phyloP scores from a whole-genome alignment of 2,888 invertebrate genomes.

The Cloeon dipterum region DNA sequence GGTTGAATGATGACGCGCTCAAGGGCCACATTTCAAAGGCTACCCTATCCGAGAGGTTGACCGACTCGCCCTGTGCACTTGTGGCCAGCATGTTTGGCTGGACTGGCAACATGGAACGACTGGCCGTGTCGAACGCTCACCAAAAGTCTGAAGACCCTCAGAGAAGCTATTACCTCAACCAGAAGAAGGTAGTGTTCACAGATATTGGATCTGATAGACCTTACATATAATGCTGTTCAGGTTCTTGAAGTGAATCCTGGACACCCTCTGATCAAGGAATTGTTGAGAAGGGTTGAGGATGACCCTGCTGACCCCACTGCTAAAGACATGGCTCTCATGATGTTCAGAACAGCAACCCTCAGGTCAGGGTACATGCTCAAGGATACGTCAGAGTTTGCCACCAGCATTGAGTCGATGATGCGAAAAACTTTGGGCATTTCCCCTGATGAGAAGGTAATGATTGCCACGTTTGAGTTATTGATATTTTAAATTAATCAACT shows the following conservation, averaged over 20 bases:
- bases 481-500: neutral
- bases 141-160: conserved; percentile 86
- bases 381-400: conserved; percentile 73
- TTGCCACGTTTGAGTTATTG: too few relatives aligned
- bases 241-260: conserved; percentile 92
- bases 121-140: conserved; percentile 88
- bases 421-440: conserved; percentile 52
- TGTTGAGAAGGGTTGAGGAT: conserved; percentile 56
- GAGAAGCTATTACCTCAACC: conserved; percentile 21
- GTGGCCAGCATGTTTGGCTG: conserved; percentile 94
- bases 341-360: conserved; percentile 81
- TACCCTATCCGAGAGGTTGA: conserved; percentile 64
- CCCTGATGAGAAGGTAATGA: conserved; percentile 35
- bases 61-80: conserved; percentile 83
- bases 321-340: conserved; percentile 62
- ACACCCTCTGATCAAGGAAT: conserved; percentile 84
- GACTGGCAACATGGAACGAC: conserved; percentile 98
- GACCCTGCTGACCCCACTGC: conserved; percentile 57
- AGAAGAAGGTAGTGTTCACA: too few relatives aligned
- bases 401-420: conserved; percentile 78
- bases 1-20: conserved; percentile 64
- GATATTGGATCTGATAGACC: too few relatives aligned
- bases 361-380: conserved; percentile 82
- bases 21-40: conserved; percentile 60
- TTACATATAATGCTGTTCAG: too few relatives aligned